Base-by-base conservation (phyloP, 2,888 invertebrate genomes). In the Crioceris asparagi region DNA sequence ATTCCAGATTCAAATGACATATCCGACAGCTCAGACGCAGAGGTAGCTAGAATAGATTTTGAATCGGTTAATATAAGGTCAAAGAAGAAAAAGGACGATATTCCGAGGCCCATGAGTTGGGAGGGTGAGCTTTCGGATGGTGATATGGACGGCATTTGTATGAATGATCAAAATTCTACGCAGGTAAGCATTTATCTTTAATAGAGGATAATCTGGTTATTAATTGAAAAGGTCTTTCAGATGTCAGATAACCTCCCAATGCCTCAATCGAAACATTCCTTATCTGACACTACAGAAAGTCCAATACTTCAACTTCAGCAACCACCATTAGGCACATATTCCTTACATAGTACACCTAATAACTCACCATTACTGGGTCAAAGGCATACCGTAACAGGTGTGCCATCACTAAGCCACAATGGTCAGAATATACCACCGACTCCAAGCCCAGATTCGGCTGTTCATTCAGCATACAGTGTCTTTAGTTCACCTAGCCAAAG, bases 91-190 rank as follows among this genome's bases (percentile, higher is more conserved):
- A 54, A 59, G 44, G 56, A 54, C 35, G 60, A 61, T 40, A 34
- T 50, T 64, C 58, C 75, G 6, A 67, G 91, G 35, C 91, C 91
- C 32, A 92, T 92, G 91, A 90, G 88, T 5, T 91, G 91, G 91
- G 91, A 91, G 62, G 91, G 91, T 6, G 90, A 88, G 61, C 72
- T 91, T 8, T 90, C 88, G 2, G 91, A 91, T 58, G 77, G 82
- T n/a, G 87, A 87, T 57, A 66, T 58, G 45, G 62, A 64, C 43
- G 50, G 48, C 32, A 55, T 61, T 60, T 59, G 58, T 40, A 46
- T 60, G 17, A 59, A 61, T 39, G 60, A 58, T 29, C 58, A 60
- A 37, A 51, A 52, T 41, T 49, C 49, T 34, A 40, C 48, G 19
- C 49, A 54, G 50, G 51, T 53, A 15, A 46, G 51, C 38, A 14